Evolutionary conservation across 2,797 vertebrate genomes (phyloP).

Genomic region (Gymnothorax javanicus): DNA sequence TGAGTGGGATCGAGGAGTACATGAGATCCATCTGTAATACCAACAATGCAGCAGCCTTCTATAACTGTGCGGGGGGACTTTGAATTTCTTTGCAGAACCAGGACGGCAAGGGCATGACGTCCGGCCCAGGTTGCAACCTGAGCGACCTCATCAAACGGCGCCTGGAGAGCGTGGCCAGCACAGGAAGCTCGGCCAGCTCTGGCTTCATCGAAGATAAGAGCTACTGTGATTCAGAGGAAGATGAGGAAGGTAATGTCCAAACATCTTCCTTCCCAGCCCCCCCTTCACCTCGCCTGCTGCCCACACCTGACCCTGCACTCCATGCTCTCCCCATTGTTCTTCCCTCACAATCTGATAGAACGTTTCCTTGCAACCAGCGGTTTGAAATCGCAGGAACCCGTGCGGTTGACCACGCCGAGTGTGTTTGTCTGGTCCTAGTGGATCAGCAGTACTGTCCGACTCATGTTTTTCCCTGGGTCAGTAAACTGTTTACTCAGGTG

Average conservation of each 20-base stretch:
- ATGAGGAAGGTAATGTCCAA: constrained; percentile 87
- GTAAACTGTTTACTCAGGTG: constrained; percentile 81
- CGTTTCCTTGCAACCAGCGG: constrained; percentile 72
- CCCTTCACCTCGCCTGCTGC: not conserved
- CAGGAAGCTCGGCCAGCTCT: constrained; percentile 91
- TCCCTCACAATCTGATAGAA: constrained; percentile 60
- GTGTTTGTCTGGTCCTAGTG: constrained; percentile 52
- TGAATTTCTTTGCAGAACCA: constrained; percentile 70
- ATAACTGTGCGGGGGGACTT: not conserved
- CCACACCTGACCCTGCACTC: constrained; percentile 41
- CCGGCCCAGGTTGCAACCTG: constrained; percentile 80
- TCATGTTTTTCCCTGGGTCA: constrained; percentile 72
- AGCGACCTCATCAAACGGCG: constrained; percentile 88
- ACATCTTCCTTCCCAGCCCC: constrained; percentile 60
- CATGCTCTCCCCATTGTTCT: constrained; percentile 63
- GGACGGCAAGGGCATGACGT: constrained; percentile 77
- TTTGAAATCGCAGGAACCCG: constrained; percentile 61
- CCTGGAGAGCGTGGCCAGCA: constrained; percentile 92
- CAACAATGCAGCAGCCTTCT: constrained; percentile 4
- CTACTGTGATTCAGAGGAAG: constrained; percentile 93
- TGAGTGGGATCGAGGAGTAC: not conserved
- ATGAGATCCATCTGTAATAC: not conserved
- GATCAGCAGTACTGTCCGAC: constrained; percentile 47
- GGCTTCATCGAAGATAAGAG: constrained; percentile 97
- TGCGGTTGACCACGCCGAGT: constrained; percentile 64